Evolutionary conservation across 2,113 vertebrate species (phyloP), one percentile per base, ranked within the genome.

Genomic region (Amphiprion ocellaris): DNA sequence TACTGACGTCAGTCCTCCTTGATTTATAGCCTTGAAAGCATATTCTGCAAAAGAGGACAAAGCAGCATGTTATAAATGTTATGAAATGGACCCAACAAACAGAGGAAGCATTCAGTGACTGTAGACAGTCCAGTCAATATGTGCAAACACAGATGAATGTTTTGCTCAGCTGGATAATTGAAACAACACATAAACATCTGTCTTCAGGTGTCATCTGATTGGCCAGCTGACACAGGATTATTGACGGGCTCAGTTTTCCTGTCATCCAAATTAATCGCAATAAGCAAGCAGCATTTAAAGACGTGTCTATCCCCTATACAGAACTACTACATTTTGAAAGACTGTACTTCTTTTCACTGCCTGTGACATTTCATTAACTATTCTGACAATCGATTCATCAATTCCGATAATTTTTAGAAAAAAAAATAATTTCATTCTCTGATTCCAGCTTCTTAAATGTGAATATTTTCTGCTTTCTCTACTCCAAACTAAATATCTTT

Each of bases 11-110:
- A 99, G 97, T 47, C 98, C 98, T 8, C 98, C 98, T 88, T 99
- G 98, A 93, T 99, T 99, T 84, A 99, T 99, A 68, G 98, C 98
- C 93, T 99, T 99, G 90, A 99, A 99, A 1, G 98, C 98, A 96
- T 99, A 99, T 92, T 99, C 98, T 99, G 83, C 21, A 72, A 71
- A 64, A 52, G 33, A 66, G 5, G 28, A 41, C 19, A 63, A 55
- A 44, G 14, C 41, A 44, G 14, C 41, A 15, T 44, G 14, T 14
- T 44, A 0, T 8, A 0, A 14, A 46, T 9, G 10, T 54, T 10
- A 58, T 12, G 2, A 19, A 41, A 15, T 14, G 5, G 2, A 59
- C 41, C 17, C 5, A 4, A 12, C 21, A 37, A 59, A 65, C 58
- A 77, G 23, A 37, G 10, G 52, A 12, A 46, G 16, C 28, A 28